Base-by-base conservation (phyloP, 2,888 invertebrate species). In the Hirtodrosophila histrioides region DNA sequence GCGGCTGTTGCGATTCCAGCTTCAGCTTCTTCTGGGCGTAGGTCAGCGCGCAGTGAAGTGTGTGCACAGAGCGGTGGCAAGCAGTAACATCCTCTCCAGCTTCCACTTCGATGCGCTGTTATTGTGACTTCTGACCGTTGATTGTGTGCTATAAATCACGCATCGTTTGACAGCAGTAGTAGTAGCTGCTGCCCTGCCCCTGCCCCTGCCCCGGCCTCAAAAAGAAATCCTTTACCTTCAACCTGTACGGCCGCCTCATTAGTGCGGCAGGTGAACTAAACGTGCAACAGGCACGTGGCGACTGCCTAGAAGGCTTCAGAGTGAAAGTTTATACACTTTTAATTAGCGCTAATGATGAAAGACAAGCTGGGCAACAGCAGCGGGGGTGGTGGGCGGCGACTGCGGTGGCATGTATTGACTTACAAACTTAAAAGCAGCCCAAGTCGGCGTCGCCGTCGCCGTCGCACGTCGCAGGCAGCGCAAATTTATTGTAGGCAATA, bases 401-500 rank as follows among this genome's bases (percentile, higher is more conserved):
- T 37, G 29, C n/a, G 27, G 27, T 27, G 27, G 27, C 24, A 9
- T 31, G 29, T 77, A 85, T 82, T 82, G 79, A 60, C 75, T 82
- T 82, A 78, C 82, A 78, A 60, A 46, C 65, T 69, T 69, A 70
- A 84, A 74, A 86, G 77, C 77, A 35, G 23, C 17, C 44, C 9
- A 7, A 27, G 9, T 53, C 40, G 24, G 24, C 37, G 37, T 12
- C 40, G 43, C 31, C 33, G 43, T 0, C 11, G 23, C n/a, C 24
- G 27, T n/a, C n/a, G n/a, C n/a, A 17, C 1, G 17, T 17, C 17
- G 17, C 17, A 10, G 65, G 64, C 69, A 68, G 63, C 69, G 76
- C 84, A 81, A 85, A 89, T 89, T 89, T 88, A 88, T 89, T 86
- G 88, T 79, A 78, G 88, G 89, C 78, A 88, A 88, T 89, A 88